Percentiles rank a stretch among this genome's conserved stretches.
These are phyloP conservation scores for Saguinus midas DNA, from an alignment of 2,113 vertebrate species.

Conservation along the genomic window DNA sequence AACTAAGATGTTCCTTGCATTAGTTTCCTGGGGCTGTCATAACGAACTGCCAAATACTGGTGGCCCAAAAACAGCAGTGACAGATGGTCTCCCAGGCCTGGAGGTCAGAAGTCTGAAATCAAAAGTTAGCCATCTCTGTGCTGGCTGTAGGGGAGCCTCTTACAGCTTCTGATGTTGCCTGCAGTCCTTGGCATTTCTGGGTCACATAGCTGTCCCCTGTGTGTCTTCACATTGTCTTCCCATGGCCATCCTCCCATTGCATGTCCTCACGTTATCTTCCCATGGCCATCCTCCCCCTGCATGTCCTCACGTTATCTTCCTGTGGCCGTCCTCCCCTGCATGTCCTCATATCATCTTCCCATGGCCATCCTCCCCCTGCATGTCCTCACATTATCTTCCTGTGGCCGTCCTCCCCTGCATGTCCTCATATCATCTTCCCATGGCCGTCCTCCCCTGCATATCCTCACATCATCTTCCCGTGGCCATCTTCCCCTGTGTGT, in stretches of 20 bases:
- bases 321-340: too few species aligned
- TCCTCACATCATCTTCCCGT: too few species aligned
- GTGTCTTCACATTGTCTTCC: too few species aligned
- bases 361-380: too few species aligned
- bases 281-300: background rate
- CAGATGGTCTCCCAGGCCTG: background rate
- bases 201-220: too few species aligned
- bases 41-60: background rate
- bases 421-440: too few species aligned
- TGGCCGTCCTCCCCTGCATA: too few species aligned
- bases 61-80: background rate
- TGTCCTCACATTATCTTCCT: too few species aligned
- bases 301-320: background rate
- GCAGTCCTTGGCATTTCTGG: background rate
- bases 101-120: background rate
- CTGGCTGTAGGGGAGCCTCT: background rate
- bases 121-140: background rate
- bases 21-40: background rate
- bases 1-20: background rate
- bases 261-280: background rate
- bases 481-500: too few species aligned
- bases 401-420: too few species aligned
- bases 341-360: too few species aligned
- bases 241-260: fast-evolving
- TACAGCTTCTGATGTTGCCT: background rate